Evolutionary conservation across 2,888 invertebrate species (phyloP), one percentile per base, ranked within the genome.

Genomic region (Clepsis dumicolana): DNA sequence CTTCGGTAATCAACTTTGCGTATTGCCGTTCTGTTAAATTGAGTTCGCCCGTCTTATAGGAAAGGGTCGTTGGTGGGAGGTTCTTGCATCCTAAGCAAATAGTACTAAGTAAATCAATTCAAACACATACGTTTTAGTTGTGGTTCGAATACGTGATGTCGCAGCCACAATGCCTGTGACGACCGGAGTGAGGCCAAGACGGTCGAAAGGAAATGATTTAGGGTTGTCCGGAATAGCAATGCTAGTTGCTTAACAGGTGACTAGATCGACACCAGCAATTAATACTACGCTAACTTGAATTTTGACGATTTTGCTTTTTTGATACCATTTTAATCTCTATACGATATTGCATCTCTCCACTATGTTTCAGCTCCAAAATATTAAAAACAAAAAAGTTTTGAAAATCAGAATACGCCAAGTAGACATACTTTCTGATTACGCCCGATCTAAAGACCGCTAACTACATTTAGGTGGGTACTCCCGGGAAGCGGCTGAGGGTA

Each of bases 1-100:
- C 65, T 65, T 65, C 44, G 64, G 71, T 74, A 74, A 74, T 74
- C 80, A 81, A 82, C 77, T 83, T 73, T 84, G 78, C 78, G 79
- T 80, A 75, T 77, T 52, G 50, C 54, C 65, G 70, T 64, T 59
- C 70, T 32, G 64, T 57, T 68, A 65, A 71, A 73, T 72, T 67
- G 71, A 66, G 62, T 72, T 73, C 59, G 63, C 35, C 24, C 41
- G 44, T 12, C 65, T 65, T 65, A 41, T 68, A 60, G 44, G 57
- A 60, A 64, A 64, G 52, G 64, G 60, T 71, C 66, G 62, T 64
- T 35, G 64, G 71, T 54, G 60, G 69, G 64, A 75, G 76, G 75
- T 71, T 73, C 72, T 74, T 67, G 62, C 56, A 41, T 73, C 71
- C 74, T 73, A 80, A 79, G 74, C 72, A 73, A 77, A 75, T 74